Percentiles rank a stretch among this genome's conserved stretches.
Conservation (phyloP, 2,113 vertebrate genomes). For the Coregonus clupeaformis region DNA sequence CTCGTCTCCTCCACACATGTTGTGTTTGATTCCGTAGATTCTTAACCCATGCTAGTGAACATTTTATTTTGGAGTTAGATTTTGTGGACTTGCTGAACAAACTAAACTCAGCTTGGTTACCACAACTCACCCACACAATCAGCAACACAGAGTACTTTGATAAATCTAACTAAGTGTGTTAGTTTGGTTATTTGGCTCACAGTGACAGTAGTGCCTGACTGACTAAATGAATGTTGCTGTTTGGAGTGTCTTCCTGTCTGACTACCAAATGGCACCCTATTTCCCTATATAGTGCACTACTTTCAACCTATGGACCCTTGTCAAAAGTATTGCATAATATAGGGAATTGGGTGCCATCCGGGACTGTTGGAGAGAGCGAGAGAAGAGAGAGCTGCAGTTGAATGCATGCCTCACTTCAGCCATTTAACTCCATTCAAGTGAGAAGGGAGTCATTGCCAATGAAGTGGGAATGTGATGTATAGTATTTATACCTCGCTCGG, state of each 20-base stretch:
- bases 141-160: slow-evolving; percentile 29
- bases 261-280: slow-evolving; percentile 24
- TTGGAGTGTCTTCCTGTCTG: slow-evolving; percentile 56
- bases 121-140: neutral
- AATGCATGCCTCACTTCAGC: slow-evolving; percentile 61
- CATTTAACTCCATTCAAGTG: slow-evolving; percentile 63
- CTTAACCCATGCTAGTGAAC: no score
- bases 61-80: no score
- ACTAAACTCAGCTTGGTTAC: no score
- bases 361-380: slow-evolving; percentile 54
- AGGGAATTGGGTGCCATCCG: no score
- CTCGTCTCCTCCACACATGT: no score
- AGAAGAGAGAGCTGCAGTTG: slow-evolving; percentile 36
- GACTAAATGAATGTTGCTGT: slow-evolving; percentile 62
- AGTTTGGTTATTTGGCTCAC: slow-evolving; percentile 47
- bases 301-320: no score
- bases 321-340: no score
- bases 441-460: slow-evolving; percentile 53
- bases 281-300: no score
- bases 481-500: slow-evolving; percentile 58
- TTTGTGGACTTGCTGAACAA: no score
- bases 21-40: no score
- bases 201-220: slow-evolving; percentile 38
- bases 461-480: slow-evolving; percentile 65
- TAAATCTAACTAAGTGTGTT: slow-evolving; percentile 53